Base-by-base conservation (phyloP, 2,888 invertebrate species). In the Seira musarum region DNA sequence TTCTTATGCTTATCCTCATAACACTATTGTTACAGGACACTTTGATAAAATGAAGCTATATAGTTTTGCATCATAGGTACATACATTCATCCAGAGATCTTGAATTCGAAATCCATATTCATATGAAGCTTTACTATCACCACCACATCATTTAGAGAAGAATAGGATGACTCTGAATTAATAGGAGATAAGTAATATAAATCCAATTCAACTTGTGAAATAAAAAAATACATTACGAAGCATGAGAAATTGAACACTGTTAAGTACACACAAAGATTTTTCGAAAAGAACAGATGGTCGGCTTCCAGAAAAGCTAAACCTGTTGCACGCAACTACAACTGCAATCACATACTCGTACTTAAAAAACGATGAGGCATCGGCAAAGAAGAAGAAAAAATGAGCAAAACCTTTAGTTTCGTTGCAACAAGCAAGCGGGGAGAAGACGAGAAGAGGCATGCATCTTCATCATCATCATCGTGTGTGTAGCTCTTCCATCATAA, bases 201-300 rank as follows among this genome's bases (percentile, higher is more conserved):
- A n/a, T n/a, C n/a, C n/a, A n/a, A n/a, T n/a, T n/a, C n/a, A n/a
- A n/a, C n/a, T 13, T 40, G 6, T 40, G 13, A 40, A 40, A 40
- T 40, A 40, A 40, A 40, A n/a, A 40, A 40, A 40, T 13, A 40
- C 40, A 40, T 40, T n/a, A n/a, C n/a, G n/a, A n/a, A n/a, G n/a
- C n/a, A n/a, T n/a, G n/a, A n/a, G n/a, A n/a, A n/a, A n/a, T 40
- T 40, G 40, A 40, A 40, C 40, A 40, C 13, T 8, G 6, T 8
- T 13, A 40, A 64, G 73, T 64, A 68, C 69, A 77, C 82, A 79
- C 64, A 73, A 79, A 83, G 80, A 80, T 84, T 83, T 83, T 83
- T 80, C 80, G 77, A 82, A 81, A 84, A 82, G 84, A 84, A 82
- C 84, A 84, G 84, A 84, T 84, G 84, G 81, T 84, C 80, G 75